phyloP scores from a whole-genome alignment of 2,888 invertebrate genomes.

The Cordylochernes scorpioides region DNA sequence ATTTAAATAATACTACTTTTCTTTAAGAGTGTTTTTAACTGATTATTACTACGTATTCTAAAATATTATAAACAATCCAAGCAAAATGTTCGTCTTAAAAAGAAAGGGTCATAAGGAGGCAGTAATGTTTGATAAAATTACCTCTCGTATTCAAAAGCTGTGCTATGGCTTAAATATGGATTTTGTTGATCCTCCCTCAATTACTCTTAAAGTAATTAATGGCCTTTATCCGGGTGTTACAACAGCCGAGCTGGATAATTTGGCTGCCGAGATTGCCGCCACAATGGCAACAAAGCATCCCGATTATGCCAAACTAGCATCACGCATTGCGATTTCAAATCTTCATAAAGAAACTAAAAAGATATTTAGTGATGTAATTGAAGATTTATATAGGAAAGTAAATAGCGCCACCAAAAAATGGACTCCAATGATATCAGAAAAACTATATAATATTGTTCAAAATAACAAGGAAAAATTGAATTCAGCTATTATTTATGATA shows the following conservation, averaged over 20 bases:
- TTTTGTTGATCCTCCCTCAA: slow-evolving; percentile 82
- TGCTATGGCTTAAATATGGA: slow-evolving; percentile 88
- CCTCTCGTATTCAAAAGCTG: slow-evolving; percentile 72
- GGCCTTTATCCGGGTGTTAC: slow-evolving; percentile 89
- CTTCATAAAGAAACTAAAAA: slow-evolving; percentile 94
- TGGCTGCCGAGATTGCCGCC: slow-evolving; percentile 96
- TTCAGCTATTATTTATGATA: too few relatives aligned
- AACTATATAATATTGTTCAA: too few relatives aligned
- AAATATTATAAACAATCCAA: too few relatives aligned
- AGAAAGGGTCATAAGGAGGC: slow-evolving; percentile 69
- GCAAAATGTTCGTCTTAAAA: too few relatives aligned
- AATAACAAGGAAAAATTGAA: too few relatives aligned
- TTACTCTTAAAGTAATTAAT: slow-evolving; percentile 64
- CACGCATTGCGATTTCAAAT: slow-evolving; percentile 78
- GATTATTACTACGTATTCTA: too few relatives aligned
- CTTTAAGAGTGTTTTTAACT: too few relatives aligned
- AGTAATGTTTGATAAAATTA: slow-evolving; percentile 92
- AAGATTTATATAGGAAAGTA: too few relatives aligned
- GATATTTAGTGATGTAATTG: slow-evolving; percentile 60
- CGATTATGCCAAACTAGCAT: slow-evolving; percentile 49
- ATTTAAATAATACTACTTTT: too few relatives aligned
- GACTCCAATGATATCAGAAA: too few relatives aligned
- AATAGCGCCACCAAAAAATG: too few relatives aligned
- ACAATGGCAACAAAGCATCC: slow-evolving; percentile 91
- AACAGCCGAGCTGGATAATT: slow-evolving; percentile 81